Base-by-base conservation (phyloP, 2,888 invertebrate genomes). In the Neuroscelio doddi region DNA sequence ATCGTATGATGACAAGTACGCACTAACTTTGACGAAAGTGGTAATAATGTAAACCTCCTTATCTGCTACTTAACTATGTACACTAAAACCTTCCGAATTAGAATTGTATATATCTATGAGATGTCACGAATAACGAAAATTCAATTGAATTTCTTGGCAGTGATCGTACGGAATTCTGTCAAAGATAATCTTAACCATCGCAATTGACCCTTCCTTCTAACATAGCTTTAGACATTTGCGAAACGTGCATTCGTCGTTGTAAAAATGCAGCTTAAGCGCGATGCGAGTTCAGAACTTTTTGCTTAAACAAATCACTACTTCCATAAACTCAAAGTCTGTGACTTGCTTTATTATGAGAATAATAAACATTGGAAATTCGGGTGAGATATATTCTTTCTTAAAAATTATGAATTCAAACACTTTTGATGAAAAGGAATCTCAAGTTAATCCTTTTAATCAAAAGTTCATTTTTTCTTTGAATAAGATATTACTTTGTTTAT, bases 1-100 rank as follows among this genome's bases (percentile, higher is more conserved):
- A 27, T 57, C 59, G 39, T 61, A 29, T 59, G 45, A 65, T 68
- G 74, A 75, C 72, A 74, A 76, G 76, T 75, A 78, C 64, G 68
- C 68, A 72, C 76, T 80, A 78, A 66, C 78, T 79, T 77, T 75
- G 80, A 82, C 81, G 79, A 66, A 82, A 80, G 80, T 77, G 80
- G 77, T 77, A 78, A 73, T 72, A 69, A 64, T 69, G 49, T 58
- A 53, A 70, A 69, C 56, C 56, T 58, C 39, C 64, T 64, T 66
- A 67, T 44, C 50, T 56, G 46, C 70, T 74, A 76, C 74, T 78
- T 81, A 79, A 66, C 77, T 82, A 82, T 82, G 52, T 83, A 82
- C 82, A 83, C 72, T 81, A 80, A 64, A 51, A 57, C 55, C 52
- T 59, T 44, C 44, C 42, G 61, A 59, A 55, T 53, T 16, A 52